These are phyloP conservation scores for Brachymystax lenok DNA, from an alignment of 2,797 vertebrate species.

Conservation along the genomic window DNA sequence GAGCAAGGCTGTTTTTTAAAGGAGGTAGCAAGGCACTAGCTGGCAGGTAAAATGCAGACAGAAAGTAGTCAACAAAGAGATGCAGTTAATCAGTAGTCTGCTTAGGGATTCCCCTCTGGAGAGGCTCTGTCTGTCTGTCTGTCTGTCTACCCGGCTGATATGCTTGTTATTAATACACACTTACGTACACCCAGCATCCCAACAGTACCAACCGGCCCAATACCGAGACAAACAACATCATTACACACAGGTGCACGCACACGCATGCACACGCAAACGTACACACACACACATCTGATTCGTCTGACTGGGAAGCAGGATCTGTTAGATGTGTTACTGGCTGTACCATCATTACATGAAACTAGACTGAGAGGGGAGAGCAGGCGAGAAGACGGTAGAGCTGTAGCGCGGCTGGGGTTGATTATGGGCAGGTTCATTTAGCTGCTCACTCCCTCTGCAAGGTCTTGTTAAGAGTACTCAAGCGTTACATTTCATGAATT, in stretches of 20 bases:
- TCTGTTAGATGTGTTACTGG: too few species aligned
- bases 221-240: neutral
- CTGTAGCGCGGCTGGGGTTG: neutral
- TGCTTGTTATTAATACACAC: neutral
- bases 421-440: conserved; percentile 7
- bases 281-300: neutral
- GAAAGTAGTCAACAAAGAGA: conserved; percentile 42
- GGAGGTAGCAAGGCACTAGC: conserved; percentile 42
- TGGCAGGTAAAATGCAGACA: neutral
- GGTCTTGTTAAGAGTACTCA: conserved; percentile 14
- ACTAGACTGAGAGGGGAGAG: neutral
- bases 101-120: conserved; percentile 41
- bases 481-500: conserved; percentile 18
- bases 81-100: conserved; percentile 24
- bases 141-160: too few species aligned
- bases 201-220: neutral
- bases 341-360: too few species aligned
- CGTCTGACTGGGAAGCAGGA: too few species aligned
- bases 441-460: neutral
- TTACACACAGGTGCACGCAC: neutral
- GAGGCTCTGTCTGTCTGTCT: neutral
- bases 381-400: neutral
- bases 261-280: neutral
- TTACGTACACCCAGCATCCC: neutral
- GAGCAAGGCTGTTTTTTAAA: conserved; percentile 48